phyloP scores from a whole-genome alignment of 2,113 vertebrate genomes.

The Aptenodytes patagonicus region DNA sequence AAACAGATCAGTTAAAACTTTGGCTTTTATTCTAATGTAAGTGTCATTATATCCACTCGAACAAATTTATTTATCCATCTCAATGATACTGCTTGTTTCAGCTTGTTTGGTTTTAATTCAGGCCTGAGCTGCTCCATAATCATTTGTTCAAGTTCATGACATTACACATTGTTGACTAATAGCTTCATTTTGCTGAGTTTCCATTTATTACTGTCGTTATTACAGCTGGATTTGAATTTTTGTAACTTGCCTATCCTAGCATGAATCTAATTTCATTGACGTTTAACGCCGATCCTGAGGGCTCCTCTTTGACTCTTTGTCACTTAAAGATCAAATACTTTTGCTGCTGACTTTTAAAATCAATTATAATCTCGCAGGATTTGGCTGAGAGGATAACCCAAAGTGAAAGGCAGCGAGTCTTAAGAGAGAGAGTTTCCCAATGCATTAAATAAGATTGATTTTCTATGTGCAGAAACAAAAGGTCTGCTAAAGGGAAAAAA shows the following conservation, averaged over 20 bases:
- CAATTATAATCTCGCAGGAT: slow-evolving; percentile 46
- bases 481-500: background rate
- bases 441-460: background rate
- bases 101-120: slow-evolving; percentile 23
- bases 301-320: slow-evolving; percentile 20
- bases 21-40: background rate
- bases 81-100: background rate
- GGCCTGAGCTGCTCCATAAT: background rate
- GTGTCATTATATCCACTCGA: background rate
- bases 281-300: slow-evolving; percentile 38
- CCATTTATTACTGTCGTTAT: slow-evolving; percentile 46
- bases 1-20: background rate
- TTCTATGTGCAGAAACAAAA: slow-evolving; percentile 17
- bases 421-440: background rate
- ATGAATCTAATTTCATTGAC: slow-evolving; percentile 33
- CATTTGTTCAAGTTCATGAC: slow-evolving; percentile 19
- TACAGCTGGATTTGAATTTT: slow-evolving; percentile 30
- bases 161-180: slow-evolving; percentile 28
- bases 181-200: slow-evolving; percentile 47
- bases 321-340: slow-evolving; percentile 44
- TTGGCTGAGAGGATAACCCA: slow-evolving; percentile 35
- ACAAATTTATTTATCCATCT: background rate
- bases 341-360: slow-evolving; percentile 52
- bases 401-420: slow-evolving; percentile 17
- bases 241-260: slow-evolving; percentile 26